These are phyloP conservation scores for Arenaria interpres DNA, from an alignment of 2,113 vertebrate species.

Conservation along the genomic window DNA sequence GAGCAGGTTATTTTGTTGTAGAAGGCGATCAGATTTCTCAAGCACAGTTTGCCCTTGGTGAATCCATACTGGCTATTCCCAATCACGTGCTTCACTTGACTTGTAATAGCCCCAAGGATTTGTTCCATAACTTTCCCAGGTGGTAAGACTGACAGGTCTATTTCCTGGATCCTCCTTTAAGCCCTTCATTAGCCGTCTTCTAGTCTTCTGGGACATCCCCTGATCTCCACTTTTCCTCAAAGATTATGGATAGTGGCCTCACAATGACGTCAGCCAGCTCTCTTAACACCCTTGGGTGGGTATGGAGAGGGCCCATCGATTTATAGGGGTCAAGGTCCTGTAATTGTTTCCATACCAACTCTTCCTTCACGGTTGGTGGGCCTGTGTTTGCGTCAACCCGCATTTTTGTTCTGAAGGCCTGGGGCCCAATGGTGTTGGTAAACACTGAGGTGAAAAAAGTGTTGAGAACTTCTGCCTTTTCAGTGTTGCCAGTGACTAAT, in stretches of 20 bases:
- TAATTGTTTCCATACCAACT: not conserved
- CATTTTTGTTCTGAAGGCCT: not conserved
- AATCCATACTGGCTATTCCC: not conserved
- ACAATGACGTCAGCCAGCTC: not conserved
- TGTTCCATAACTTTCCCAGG: not conserved
- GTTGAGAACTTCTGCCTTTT: not conserved
- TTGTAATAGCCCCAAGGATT: not conserved
- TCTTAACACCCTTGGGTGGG: not conserved
- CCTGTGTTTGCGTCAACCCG: not conserved
- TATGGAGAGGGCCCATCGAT: not conserved
- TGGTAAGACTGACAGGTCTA: not conserved
- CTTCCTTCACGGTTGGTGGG: not conserved
- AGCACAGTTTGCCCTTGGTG: not conserved
- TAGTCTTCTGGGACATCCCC: not conserved
- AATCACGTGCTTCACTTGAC: not conserved
- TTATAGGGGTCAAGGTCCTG: not conserved
- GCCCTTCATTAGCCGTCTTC: not conserved
- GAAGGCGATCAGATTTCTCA: not conserved
- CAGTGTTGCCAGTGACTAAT: not conserved
- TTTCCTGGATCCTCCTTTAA: not conserved
- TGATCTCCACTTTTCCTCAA: not conserved
- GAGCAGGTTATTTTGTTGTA: not conserved
- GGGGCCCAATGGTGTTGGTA: not conserved
- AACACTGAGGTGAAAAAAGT: not conserved
- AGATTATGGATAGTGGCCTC: not conserved